A percentile compares a stretch with the other conserved stretches of the same genome.
phyloP scores from a whole-genome alignment of 2,113 vertebrate species.

The Lagopus leucura region DNA sequence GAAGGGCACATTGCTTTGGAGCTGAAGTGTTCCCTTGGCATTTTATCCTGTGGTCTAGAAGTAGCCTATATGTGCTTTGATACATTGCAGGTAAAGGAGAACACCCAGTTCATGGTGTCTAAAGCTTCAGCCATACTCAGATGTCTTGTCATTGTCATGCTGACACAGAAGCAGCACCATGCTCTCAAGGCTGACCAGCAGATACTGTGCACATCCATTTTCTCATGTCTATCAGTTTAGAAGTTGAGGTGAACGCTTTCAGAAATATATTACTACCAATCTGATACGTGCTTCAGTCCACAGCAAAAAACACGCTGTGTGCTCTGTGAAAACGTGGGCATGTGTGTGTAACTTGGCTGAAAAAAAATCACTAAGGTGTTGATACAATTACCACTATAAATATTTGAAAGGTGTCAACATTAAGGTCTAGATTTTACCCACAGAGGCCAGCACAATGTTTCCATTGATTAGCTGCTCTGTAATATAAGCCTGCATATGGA shows the following conservation, averaged over 20 bases:
- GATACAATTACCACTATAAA: constrained; percentile 47
- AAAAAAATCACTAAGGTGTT: neutral
- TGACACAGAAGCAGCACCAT: neutral
- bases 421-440: constrained; percentile 42
- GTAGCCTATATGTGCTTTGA: neutral
- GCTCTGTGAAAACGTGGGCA: neutral
- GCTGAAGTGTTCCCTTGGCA: neutral
- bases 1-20: neutral
- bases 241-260: neutral
- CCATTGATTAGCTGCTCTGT: constrained; percentile 53
- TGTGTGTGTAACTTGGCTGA: constrained; percentile 43
- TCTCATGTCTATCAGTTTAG: neutral
- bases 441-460: constrained; percentile 54
- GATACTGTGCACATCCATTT: rapidly evolving
- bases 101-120: neutral
- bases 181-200: neutral
- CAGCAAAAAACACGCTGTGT: neutral
- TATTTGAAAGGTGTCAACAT: constrained; percentile 64
- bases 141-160: neutral
- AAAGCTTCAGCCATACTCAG: neutral
- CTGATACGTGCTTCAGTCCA: neutral
- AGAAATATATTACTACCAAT: neutral
- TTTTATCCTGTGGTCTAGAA: neutral
- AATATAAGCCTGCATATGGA: constrained; percentile 28
- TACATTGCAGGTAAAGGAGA: neutral